These are phyloP conservation scores for Pseudomugil gertrudae DNA, from an alignment of 2,797 vertebrate species.

Conservation along the genomic window DNA sequence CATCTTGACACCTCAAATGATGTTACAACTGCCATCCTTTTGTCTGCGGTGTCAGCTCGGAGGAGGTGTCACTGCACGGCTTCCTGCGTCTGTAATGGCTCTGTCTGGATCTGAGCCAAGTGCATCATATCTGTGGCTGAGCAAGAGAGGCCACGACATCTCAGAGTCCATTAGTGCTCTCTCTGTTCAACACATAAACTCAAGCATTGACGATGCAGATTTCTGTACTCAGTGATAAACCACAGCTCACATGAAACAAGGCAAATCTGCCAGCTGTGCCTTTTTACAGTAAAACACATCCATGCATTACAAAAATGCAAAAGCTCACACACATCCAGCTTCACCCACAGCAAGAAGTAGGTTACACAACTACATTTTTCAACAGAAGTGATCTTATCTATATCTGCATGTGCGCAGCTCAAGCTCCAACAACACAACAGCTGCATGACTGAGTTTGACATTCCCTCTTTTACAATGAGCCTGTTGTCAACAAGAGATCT, in stretches of 20 bases:
- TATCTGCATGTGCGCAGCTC: constrained; percentile 56
- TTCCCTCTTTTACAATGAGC: constrained; percentile 58
- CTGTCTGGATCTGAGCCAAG: constrained; percentile 25
- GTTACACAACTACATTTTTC: constrained; percentile 62
- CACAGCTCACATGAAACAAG: not conserved
- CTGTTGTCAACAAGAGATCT: constrained; percentile 65
- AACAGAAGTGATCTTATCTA: constrained; percentile 72
- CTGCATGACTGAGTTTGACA: constrained; percentile 67
- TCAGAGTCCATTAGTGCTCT: not conserved
- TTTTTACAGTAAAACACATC: constrained; percentile 7
- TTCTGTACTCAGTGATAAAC: constrained; percentile 2
- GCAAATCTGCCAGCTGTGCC: not conserved
- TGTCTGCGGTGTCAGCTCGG: constrained; percentile 48
- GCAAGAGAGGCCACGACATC: not conserved
- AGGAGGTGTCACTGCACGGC: constrained; percentile 39
- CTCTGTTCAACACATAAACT: constrained; percentile 2
- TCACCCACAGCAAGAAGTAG: constrained; percentile 57
- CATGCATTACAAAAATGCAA: constrained; percentile 9
- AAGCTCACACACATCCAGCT: constrained; percentile 35
- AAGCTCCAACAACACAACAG: constrained; percentile 60
- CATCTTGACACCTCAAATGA: constrained; percentile 48
- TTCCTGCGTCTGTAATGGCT: constrained; percentile 52
- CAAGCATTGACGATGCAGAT: constrained; percentile 8
- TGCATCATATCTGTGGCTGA: constrained; percentile 25
- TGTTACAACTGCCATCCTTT: constrained; percentile 41